Percentiles rank a stretch among this genome's conserved stretches.
Evolutionary conservation across 1,140 invertebrate genomes (phyloP).

Genomic region (Laupala kohalensis): DNA sequence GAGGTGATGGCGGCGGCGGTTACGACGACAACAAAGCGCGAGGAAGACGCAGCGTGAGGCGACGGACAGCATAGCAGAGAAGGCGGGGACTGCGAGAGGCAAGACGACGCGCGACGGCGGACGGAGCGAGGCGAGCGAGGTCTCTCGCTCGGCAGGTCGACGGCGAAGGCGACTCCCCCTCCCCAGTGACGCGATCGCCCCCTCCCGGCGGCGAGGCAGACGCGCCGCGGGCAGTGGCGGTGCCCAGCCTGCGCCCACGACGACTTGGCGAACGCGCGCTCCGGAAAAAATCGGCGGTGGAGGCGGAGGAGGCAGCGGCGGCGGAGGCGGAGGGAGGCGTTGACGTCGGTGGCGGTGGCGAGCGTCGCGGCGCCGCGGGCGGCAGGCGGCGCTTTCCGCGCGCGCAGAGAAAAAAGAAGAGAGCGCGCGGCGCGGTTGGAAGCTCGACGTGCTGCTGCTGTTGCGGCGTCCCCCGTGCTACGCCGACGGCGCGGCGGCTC

Average conservation of each 20-base stretch:
- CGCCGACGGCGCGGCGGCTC: too few relatives aligned
- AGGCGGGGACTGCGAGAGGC: not conserved
- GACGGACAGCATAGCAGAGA: too few relatives aligned
- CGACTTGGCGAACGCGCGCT: not conserved
- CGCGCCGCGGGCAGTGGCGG: not conserved
- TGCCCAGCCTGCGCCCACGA: not conserved
- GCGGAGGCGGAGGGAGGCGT: too few relatives aligned
- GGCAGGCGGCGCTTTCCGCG: too few relatives aligned
- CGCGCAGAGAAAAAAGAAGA: not conserved
- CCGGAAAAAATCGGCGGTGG: not conserved
- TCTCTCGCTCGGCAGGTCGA: not conserved
- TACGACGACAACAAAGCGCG: not conserved
- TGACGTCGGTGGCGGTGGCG: not conserved
- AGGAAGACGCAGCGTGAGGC: not conserved
- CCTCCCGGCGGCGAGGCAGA: not conserved
- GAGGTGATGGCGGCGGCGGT: not conserved
- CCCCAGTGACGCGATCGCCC: too few relatives aligned
- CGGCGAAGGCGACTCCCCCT: not conserved
- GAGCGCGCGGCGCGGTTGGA: too few relatives aligned
- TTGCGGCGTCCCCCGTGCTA: too few relatives aligned
- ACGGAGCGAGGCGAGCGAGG: too few relatives aligned
- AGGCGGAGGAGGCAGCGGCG: too few relatives aligned
- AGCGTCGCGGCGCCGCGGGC: not conserved
- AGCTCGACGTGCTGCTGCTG: too few relatives aligned
- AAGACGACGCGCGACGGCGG: too few relatives aligned